These are phyloP conservation scores for Drosophila emarginata DNA, from an alignment of 2,888 invertebrate genomes.

Conservation along the genomic window DNA sequence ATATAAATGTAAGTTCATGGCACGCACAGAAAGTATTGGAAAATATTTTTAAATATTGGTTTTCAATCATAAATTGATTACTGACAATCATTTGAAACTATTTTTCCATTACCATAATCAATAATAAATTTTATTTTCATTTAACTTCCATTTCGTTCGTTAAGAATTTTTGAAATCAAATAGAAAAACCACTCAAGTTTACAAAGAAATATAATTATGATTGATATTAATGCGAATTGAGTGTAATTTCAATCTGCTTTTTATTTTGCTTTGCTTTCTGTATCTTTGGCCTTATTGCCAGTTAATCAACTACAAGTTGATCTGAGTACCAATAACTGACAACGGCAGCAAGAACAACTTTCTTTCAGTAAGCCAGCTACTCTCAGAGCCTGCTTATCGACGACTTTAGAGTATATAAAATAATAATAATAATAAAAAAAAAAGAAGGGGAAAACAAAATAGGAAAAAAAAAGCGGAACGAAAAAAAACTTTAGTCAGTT, in stretches of 20 bases:
- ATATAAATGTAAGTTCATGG: no score
- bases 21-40: no score
- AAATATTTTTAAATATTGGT: no score
- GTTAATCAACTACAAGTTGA: slow-evolving; percentile 9
- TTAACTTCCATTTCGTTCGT: neutral
- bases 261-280: neutral
- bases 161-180: neutral
- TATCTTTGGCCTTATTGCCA: slow-evolving; percentile 2
- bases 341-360: slow-evolving; percentile 5
- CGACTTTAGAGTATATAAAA: neutral
- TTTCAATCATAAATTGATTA: no score
- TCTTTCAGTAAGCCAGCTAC: neutral
- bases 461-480: slow-evolving; percentile 2
- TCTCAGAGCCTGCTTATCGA: neutral
- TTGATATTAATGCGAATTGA: slow-evolving; percentile 1
- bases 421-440: slow-evolving; percentile 2
- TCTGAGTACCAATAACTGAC: slow-evolving; percentile 4
- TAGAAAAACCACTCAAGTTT: neutral
- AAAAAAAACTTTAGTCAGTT: slow-evolving; percentile 23
- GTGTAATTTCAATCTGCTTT: neutral
- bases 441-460: slow-evolving; percentile 3
- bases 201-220: neutral
- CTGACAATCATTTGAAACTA: no score
- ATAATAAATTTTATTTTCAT: neutral
- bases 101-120: no score